Conservation (phyloP, 1,140 invertebrate genomes). For the Stegodyphus dumicola region DNA sequence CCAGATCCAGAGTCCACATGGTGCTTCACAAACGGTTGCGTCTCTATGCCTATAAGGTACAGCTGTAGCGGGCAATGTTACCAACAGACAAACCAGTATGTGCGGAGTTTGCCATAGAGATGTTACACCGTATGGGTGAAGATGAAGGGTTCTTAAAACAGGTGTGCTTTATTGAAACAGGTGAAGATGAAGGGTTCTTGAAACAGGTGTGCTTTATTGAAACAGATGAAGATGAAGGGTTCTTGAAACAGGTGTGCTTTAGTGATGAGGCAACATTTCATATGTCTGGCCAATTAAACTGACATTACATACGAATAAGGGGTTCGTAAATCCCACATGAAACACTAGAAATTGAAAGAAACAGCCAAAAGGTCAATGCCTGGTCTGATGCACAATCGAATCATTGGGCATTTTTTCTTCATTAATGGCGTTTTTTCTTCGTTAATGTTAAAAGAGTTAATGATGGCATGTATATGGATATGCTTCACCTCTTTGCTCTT, state of each 20-base stretch:
- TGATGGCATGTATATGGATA: constrained; percentile 1
- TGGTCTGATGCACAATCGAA: neutral
- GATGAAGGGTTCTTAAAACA: too few relatives aligned
- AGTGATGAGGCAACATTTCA: too few relatives aligned
- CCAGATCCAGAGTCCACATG: neutral
- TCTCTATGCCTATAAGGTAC: neutral
- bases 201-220: too few relatives aligned
- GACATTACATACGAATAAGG: neutral
- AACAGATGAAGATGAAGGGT: too few relatives aligned
- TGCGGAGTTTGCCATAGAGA: neutral
- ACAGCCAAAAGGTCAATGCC: neutral
- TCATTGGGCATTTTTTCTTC: constrained; percentile 2
- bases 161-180: too few relatives aligned
- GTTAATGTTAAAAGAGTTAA: neutral
- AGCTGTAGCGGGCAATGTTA: constrained; percentile 2
- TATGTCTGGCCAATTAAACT: neutral
- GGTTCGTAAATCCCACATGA: neutral
- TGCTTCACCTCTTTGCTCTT: constrained; percentile 16
- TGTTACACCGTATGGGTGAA: neutral
- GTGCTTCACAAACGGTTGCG: constrained; percentile 7
- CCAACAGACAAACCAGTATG: neutral
- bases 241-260: too few relatives aligned
- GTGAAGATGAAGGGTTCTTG: too few relatives aligned
- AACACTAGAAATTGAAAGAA: neutral
- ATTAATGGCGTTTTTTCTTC: constrained; percentile 1